A percentile compares a stretch with the other conserved stretches of the same genome.
phyloP scores from a whole-genome alignment of 2,113 vertebrate species.

The Laticauda laticaudata region DNA sequence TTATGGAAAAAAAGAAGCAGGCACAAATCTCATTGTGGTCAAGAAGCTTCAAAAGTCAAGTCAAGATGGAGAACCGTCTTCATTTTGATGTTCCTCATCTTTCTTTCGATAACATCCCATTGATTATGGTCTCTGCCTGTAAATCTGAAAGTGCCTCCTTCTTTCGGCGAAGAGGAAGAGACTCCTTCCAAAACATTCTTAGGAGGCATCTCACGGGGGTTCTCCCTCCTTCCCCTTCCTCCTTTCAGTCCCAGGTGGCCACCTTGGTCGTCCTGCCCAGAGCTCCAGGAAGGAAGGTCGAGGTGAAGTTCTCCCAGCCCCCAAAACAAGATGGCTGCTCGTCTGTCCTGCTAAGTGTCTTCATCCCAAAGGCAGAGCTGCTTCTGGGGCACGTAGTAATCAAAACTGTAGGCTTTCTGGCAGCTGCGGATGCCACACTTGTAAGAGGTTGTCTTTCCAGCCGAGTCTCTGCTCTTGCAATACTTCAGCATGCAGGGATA shows the following conservation, averaged over 20 bases:
- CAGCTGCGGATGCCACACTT: conserved; percentile 98
- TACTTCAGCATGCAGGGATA: conserved; percentile 96
- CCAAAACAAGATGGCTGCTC: accelerated
- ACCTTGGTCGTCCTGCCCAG: conserved; percentile 10
- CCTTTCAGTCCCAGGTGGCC: conserved; percentile 6
- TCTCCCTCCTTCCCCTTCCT: background rate
- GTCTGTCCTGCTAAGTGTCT: conserved; percentile 74
- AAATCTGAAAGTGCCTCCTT: background rate
- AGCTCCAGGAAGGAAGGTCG: background rate
- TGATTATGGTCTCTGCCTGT: conserved; percentile 10
- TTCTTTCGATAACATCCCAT: background rate
- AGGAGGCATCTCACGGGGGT: background rate
- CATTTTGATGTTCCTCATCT: background rate
- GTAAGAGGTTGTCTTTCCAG: conserved; percentile 81
- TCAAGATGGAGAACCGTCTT: background rate
- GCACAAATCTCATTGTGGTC: conserved; percentile 4
- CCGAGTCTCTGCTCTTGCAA: conserved; percentile 83
- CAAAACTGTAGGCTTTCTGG: conserved; percentile 90
- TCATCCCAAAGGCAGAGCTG: conserved; percentile 96
- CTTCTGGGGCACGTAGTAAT: conserved; percentile 86
- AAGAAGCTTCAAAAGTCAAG: background rate
- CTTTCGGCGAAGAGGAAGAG: conserved; percentile 25
- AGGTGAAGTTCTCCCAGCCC: background rate
- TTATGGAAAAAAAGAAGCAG: background rate
- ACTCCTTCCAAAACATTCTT: conserved; percentile 35